Evolutionary conservation across 1,140 invertebrate genomes (phyloP).

Genomic region (Prorops nasuta): DNA sequence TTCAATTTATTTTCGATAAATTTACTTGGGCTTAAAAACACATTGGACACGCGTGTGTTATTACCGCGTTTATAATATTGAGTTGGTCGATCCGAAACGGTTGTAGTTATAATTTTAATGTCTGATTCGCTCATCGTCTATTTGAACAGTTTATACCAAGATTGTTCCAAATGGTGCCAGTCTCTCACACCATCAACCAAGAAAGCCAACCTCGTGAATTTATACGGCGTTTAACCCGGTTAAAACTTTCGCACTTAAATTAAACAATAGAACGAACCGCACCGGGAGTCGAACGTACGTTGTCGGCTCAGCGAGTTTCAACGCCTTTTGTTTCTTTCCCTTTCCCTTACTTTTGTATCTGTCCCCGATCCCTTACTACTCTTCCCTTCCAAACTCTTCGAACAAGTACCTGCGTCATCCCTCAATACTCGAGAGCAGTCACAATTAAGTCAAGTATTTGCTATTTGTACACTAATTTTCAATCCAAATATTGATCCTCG

Average conservation of each 20-base stretch:
- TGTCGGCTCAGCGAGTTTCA: conserved; percentile 22
- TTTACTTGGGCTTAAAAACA: too few species aligned
- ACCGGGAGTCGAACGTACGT: conserved; percentile 32
- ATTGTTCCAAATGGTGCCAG: neutral
- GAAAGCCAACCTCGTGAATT: conserved; percentile 29
- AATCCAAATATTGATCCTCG: too few species aligned
- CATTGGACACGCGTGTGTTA: too few species aligned
- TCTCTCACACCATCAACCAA: conserved; percentile 4
- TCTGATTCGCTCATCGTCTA: neutral
- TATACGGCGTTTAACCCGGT: conserved; percentile 43
- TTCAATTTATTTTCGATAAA: too few species aligned
- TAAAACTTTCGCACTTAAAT: conserved; percentile 52
- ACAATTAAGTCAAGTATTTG: too few species aligned
- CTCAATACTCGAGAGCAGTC: too few species aligned
- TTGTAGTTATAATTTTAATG: too few species aligned
- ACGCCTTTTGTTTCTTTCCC: conserved; percentile 3
- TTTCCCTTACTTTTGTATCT: conserved; percentile 4
- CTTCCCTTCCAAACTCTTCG: neutral
- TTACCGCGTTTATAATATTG: too few species aligned
- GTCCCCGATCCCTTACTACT: conserved; percentile 5
- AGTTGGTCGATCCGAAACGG: too few species aligned
- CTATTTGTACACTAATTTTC: too few species aligned
- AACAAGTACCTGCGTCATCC: neutral
- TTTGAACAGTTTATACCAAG: neutral
- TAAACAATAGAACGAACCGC: conserved; percentile 48